phyloP scores from a whole-genome alignment of 2,113 vertebrate genomes.

The Pomatorhinus ruficollis region DNA sequence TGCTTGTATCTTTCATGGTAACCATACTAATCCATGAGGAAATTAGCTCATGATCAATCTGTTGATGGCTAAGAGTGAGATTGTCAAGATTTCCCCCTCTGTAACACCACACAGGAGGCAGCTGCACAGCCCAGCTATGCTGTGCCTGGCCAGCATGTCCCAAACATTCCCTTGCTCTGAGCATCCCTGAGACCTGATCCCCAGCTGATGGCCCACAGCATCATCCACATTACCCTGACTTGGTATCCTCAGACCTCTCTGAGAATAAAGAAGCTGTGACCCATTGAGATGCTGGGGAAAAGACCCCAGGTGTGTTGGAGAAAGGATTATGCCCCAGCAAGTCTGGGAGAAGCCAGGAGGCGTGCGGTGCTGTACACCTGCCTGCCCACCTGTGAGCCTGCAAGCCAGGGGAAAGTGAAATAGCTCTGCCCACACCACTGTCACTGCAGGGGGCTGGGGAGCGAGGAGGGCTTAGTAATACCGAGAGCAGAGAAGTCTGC shows the following conservation, averaged over 20 bases:
- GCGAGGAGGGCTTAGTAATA: conserved; percentile 67
- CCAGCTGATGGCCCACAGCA: not conserved
- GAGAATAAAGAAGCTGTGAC: not conserved
- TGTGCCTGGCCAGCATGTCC: not conserved
- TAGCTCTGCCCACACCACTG: conserved; percentile 37
- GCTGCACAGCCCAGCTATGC: not conserved
- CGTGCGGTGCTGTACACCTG: not conserved
- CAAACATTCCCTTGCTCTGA: not conserved
- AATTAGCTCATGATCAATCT: not conserved
- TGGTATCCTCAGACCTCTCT: not conserved
- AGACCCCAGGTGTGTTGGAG: not conserved
- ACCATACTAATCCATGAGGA: not conserved
- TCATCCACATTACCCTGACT: not conserved
- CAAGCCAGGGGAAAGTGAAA: conserved; percentile 69
- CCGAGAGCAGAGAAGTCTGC: conserved; percentile 72
- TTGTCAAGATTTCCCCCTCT: not conserved
- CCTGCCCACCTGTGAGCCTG: conserved; percentile 14
- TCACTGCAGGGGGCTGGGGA: conserved; percentile 4
- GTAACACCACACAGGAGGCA: not conserved
- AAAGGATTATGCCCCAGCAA: fast-evolving
- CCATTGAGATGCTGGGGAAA: not conserved
- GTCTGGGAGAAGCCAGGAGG: not conserved
- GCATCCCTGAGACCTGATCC: not conserved
- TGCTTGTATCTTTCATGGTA: not conserved
- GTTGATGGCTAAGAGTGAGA: not conserved